phyloP scores from a whole-genome alignment of 2,113 vertebrate species.

The Tyrannus savana region DNA sequence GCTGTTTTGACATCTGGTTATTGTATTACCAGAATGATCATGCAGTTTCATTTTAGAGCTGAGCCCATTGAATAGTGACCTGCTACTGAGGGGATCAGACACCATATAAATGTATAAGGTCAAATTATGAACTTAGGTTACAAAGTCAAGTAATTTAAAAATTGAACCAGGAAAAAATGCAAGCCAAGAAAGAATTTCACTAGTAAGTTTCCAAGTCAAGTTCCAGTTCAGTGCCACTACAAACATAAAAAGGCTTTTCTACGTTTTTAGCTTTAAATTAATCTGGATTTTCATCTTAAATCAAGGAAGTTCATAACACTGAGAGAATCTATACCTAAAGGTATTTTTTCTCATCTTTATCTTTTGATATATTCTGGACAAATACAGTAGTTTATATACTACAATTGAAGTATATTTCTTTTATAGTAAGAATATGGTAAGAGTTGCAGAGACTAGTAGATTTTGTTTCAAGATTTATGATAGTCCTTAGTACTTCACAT shows the following conservation, averaged over 20 bases:
- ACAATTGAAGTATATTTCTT: background rate
- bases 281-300: background rate
- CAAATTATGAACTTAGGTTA: background rate
- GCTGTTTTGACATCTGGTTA: background rate
- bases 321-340: background rate
- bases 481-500: background rate
- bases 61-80: background rate
- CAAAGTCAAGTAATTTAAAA: background rate
- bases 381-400: background rate
- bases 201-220: background rate
- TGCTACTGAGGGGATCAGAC: accelerated
- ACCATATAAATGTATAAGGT: background rate
- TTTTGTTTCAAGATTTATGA: conserved; percentile 44
- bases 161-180: background rate
- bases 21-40: background rate
- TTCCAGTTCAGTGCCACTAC: background rate
- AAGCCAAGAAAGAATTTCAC: background rate
- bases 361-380: background rate
- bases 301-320: background rate
- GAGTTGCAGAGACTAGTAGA: background rate
- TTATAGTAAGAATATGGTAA: background rate
- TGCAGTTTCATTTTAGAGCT: background rate
- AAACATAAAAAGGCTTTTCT: background rate
- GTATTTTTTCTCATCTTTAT: background rate
- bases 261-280: background rate